Evolutionary conservation across 2,797 vertebrate species (phyloP), one percentile per base, ranked within the genome.

Genomic region (Borostomias antarcticus): DNA sequence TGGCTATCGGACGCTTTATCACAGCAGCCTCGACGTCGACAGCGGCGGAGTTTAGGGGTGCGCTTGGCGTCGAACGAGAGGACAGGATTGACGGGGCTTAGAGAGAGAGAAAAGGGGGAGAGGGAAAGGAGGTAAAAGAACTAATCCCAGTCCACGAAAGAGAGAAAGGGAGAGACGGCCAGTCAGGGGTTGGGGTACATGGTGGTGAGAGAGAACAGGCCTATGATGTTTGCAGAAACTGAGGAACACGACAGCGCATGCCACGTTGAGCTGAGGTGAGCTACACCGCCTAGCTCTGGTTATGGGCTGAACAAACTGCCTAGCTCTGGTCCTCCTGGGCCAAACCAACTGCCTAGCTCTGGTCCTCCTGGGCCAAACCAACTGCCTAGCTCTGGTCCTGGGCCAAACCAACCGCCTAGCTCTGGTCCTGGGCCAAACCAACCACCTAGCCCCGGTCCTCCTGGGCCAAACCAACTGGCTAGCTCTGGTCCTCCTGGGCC

Each of bases 201-300:
- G 56, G 25, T 8, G 25, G 11, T 37, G 21, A 25, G n/a, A 52
- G 29, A 35, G 11, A 11, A 19, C 10, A 25, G 61, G 28, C 23
- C 25, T 52, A 68, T 77, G 65, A 68, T 54, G 76, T 60, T 81
- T 79, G 68, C 69, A 80, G 68, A 25, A 17, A 75, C 62, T 29
- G 71, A n/a, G 47, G 53, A n/a, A 54, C 17, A 19, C 17, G 32
- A 10, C 30, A 32, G 21, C 8, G 19, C 2, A 21, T 21, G 47
- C n/a, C 29, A 32, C 53, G 8, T 56, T 9, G 19, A 7, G 7
- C 53, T 56, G 29, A 17, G 19, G 28, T 21, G 53, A 56, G 17
- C 28, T 30, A 28, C 15, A 30, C 28, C 52, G 3, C 28, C 53
- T 30, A n/a, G n/a, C n/a, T 33, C 33, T 17, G n/a, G n/a, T n/a